Evolutionary conservation across 2,113 vertebrate genomes (phyloP), one percentile per base, ranked within the genome.

Genomic region (Psilopsiagon aurifrons): DNA sequence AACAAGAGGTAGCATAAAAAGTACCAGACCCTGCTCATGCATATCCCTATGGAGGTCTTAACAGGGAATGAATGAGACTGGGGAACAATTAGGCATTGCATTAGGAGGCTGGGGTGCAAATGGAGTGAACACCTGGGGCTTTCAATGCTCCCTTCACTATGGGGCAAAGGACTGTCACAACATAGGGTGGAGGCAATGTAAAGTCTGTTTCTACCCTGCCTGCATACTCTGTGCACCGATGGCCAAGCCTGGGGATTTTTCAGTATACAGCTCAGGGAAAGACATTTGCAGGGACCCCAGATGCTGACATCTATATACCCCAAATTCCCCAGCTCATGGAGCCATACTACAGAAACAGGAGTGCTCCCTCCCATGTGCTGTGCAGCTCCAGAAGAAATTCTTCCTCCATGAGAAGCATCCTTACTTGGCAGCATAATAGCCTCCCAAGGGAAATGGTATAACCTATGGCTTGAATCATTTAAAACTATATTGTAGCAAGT

Each of bases 1-100:
- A 60, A 71, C 39, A 28, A 60, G 46, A 0, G 2, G 49, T 3
- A 46, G 29, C 46, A 63, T 41, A 47, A 37, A 76, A 68, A 85
- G 33, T 41, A 67, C 19, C 9, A 3, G 49, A 17, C 15, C 23
- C 35, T 91, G 35, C 35, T 41, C n/a, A 33, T 0, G 0, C 0
- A 0, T 68, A 59, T 44, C 46, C 20, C 19, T 28, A 4, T 8
- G 41, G 29, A 88, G 67, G 16, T 19, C 35, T 19, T 69, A 80
- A 35, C 0, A 1, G 55, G 44, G 68, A 66, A 41, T 3, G 10
- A 73, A 44, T 67, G 44, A 83, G 57, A 43, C 29, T 44, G 18
- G 24, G 18, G 33, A 91, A 54, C 52, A 86, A 69, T 24, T 63
- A 78, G 19, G 25, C 23, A 18, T 46, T 24, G 41, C 39, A 31